phyloP scores from a whole-genome alignment of 2,888 invertebrate species.

The Ormyrus labotus region DNA sequence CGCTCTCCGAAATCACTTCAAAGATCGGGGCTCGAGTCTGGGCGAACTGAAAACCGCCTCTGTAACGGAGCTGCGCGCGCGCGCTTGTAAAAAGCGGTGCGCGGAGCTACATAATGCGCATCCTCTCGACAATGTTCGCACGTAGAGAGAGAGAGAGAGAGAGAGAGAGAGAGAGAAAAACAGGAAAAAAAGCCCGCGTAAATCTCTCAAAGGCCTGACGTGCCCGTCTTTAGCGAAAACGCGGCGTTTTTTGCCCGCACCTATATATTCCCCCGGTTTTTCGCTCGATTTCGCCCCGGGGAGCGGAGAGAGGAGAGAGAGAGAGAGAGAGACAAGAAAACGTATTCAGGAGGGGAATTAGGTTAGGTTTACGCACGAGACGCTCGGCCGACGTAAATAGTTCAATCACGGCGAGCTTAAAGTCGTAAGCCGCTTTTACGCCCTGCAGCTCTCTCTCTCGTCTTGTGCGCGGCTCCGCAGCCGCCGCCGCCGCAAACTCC shows the following conservation, averaged over 20 bases:
- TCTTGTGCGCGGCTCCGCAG: too few species aligned
- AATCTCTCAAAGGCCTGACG: constrained; percentile 47
- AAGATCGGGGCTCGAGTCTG: not conserved
- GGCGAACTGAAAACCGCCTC: not conserved
- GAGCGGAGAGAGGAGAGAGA: not conserved
- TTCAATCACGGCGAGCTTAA: constrained; percentile 69
- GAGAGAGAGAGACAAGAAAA: constrained; percentile 21
- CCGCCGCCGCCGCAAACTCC: too few species aligned
- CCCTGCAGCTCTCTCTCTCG: not conserved
- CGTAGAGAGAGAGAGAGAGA: not conserved
- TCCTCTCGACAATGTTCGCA: constrained; percentile 6
- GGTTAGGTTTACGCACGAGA: constrained; percentile 53
- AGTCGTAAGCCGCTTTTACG: constrained; percentile 62
- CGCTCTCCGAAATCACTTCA: constrained; percentile 9
- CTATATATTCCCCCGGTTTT: not conserved
- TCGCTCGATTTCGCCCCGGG: constrained; percentile 42
- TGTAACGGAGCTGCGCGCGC: not conserved
- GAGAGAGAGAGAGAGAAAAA: not conserved
- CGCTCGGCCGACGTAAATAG: constrained; percentile 66
- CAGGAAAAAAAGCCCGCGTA: constrained; percentile 13
- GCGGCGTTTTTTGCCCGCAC: not conserved
- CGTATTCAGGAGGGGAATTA: constrained; percentile 49
- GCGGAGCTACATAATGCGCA: not conserved
- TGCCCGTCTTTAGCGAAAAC: constrained; percentile 25
- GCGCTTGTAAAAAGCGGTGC: constrained; percentile 36